Evolutionary conservation across 2,888 invertebrate species (phyloP).

Genomic region (Tiliacea citrago): DNA sequence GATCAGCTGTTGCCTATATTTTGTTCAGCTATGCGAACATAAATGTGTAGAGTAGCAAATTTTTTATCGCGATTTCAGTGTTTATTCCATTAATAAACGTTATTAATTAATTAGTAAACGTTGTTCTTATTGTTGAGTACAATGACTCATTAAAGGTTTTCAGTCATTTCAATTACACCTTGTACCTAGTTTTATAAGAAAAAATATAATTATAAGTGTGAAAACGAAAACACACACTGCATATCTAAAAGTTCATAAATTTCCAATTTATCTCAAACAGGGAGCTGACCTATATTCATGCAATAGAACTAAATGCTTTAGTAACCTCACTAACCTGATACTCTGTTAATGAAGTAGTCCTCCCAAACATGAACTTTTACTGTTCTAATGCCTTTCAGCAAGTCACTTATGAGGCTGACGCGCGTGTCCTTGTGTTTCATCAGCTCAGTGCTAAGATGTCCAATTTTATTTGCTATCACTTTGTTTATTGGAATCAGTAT

Average conservation of each 20-base stretch:
- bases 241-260: background rate
- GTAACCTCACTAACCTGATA: conserved; percentile 89
- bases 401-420: conserved; percentile 96
- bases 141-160: background rate
- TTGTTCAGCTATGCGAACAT: no score
- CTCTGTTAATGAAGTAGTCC: conserved; percentile 94
- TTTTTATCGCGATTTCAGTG: background rate
- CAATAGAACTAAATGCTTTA: background rate
- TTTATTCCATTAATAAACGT: background rate
- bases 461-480: conserved; percentile 96
- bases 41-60: background rate
- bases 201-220: background rate
- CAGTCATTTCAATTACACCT: background rate
- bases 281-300: background rate
- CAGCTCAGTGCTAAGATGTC: conserved; percentile 95
- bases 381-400: conserved; percentile 96
- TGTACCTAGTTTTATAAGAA: background rate
- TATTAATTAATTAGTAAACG: background rate
- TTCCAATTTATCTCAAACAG: background rate
- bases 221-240: background rate
- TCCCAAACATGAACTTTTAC: conserved; percentile 99
- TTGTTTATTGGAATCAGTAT: conserved; percentile 98
- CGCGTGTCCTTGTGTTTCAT: conserved; percentile 98
- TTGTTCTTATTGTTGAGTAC: background rate
- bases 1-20: no score